A percentile compares a stretch with the other conserved stretches of the same genome.
Evolutionary conservation across 2,888 invertebrate species (phyloP).

Genomic region (Chrysotoxum bicinctum): DNA sequence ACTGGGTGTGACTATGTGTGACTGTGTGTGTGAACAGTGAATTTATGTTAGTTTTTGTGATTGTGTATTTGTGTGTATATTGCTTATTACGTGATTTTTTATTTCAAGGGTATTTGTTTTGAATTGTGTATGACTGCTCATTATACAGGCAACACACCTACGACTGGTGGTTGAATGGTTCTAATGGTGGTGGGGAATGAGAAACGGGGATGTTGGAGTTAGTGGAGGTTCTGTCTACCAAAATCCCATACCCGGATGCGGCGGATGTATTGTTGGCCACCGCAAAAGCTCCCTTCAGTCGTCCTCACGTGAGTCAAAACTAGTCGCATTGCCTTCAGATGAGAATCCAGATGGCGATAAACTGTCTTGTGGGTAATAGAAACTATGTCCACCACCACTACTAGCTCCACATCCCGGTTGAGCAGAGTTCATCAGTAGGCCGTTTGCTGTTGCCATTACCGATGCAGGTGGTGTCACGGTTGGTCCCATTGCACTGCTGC

Average conservation of each 20-base stretch:
- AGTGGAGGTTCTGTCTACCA: constrained; percentile 36
- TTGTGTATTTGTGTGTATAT: neutral
- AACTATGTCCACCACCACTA: constrained; percentile 79
- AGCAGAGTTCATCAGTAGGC: constrained; percentile 72
- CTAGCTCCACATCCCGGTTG: constrained; percentile 76
- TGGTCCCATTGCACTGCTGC: constrained; percentile 74
- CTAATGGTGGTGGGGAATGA: constrained; percentile 2
- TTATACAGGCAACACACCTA: neutral
- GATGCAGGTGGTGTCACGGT: constrained; percentile 56
- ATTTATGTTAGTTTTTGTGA: neutral
- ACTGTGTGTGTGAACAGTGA: neutral
- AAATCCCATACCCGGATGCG: constrained; percentile 69
- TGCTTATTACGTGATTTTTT: neutral
- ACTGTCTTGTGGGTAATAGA: constrained; percentile 87
- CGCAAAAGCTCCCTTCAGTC: constrained; percentile 85
- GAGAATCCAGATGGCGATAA: constrained; percentile 89
- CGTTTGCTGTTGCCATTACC: constrained; percentile 81
- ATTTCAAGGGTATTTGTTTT: neutral
- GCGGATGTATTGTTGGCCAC: constrained; percentile 70
- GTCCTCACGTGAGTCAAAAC: constrained; percentile 88
- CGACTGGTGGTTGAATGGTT: neutral
- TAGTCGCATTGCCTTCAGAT: constrained; percentile 86
- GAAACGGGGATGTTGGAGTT: neutral
- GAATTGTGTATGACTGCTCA: constrained; percentile 1
- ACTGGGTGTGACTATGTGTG: neutral